These are phyloP conservation scores for Philhelius pedissequus DNA, from an alignment of 2,888 invertebrate genomes.

Conservation along the genomic window DNA sequence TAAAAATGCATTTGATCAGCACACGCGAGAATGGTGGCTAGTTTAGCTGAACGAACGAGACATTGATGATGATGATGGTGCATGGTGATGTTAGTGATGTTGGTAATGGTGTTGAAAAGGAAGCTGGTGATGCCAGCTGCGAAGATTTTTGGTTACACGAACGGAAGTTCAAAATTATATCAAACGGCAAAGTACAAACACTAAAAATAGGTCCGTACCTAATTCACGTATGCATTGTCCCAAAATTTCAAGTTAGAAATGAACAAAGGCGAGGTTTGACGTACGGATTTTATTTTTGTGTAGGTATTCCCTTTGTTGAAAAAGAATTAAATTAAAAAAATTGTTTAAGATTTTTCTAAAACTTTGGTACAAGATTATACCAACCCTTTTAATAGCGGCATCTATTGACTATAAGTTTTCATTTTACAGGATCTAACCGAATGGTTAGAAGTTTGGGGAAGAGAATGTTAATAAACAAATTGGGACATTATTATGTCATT, in stretches of 20 bases:
- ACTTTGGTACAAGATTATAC: no score
- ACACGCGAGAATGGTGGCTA: constrained; percentile 62
- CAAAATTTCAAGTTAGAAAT: background rate
- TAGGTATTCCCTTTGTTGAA: no score
- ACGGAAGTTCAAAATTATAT: background rate
- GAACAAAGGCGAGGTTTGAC: background rate
- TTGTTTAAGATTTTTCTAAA: no score
- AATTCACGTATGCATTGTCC: background rate
- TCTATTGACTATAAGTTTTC: no score
- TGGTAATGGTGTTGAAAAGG: background rate
- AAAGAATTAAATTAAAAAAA: no score
- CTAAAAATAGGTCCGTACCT: background rate
- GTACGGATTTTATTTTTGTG: no score
- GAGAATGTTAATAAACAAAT: no score
- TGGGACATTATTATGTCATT: no score
- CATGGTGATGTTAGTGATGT: background rate
- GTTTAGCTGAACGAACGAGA: background rate
- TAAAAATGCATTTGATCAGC: constrained; percentile 62
- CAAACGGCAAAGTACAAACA: background rate
- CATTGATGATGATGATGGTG: background rate
- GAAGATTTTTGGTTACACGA: background rate
- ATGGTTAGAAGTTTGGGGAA: no score
- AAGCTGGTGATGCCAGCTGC: constrained; percentile 1
- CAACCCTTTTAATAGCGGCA: no score
- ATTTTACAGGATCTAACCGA: no score